Conservation (phyloP, 2,113 vertebrate species). For the Campylomormyrus tamandua region DNA sequence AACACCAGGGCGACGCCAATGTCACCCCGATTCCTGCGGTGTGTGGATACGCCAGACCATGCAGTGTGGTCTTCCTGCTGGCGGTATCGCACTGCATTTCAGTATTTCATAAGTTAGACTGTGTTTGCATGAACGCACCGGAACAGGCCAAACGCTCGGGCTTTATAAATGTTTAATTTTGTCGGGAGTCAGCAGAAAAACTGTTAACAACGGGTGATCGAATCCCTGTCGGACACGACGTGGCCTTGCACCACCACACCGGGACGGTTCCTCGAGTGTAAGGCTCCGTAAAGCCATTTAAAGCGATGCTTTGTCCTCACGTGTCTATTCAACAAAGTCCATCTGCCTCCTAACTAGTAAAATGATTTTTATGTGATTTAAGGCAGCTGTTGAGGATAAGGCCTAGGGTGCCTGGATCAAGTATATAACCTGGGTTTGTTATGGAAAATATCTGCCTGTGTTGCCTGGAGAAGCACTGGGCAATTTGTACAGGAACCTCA, state of each 20-base stretch:
- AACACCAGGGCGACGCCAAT: neutral
- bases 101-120: conserved; percentile 61
- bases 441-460: neutral
- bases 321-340: neutral
- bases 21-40: neutral
- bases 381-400: neutral
- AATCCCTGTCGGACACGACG: conserved; percentile 39
- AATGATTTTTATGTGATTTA: neutral
- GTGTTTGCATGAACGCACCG: conserved; percentile 65
- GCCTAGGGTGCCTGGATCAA: neutral
- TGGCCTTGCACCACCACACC: conserved; percentile 23
- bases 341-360: neutral
- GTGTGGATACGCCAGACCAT: neutral
- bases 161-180: conserved; percentile 63
- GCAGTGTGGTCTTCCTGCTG: neutral
- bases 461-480: neutral
- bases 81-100: neutral
- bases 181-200: conserved; percentile 51
- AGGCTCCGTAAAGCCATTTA: conserved; percentile 11
- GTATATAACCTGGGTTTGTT: neutral
- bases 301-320: neutral
- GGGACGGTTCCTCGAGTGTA: conserved; percentile 17
- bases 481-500: neutral
- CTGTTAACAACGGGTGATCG: conserved; percentile 48
- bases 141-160: conserved; percentile 52